Percentiles rank a stretch among this genome's conserved stretches.
These are phyloP conservation scores for Muntiacus muntjak DNA, from an alignment of 2,113 vertebrate species.

Conservation along the genomic window DNA sequence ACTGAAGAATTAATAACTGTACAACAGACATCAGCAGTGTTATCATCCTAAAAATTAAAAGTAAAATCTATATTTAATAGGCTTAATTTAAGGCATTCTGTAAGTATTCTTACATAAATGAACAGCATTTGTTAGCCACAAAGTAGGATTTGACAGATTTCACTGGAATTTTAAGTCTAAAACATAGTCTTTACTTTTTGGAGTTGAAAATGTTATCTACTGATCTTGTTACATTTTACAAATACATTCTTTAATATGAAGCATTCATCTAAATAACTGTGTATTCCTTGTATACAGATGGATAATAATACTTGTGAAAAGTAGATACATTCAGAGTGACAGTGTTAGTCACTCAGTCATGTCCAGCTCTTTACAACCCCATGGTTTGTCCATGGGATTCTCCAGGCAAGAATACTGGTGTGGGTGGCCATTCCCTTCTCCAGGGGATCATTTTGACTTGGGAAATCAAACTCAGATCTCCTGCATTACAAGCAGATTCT, in stretches of 20 bases:
- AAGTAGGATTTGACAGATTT: constrained; percentile 77
- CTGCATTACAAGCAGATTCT: neutral
- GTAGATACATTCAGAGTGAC: neutral
- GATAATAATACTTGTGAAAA: neutral
- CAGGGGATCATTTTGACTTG: neutral
- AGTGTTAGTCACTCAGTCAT: neutral
- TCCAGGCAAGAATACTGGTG: neutral
- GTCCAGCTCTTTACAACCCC: neutral
- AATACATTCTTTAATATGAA: constrained; percentile 85
- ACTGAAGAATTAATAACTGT: constrained; percentile 68
- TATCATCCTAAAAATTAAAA: constrained; percentile 71
- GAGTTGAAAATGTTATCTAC: constrained; percentile 80
- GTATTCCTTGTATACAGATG: constrained; percentile 69
- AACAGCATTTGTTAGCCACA: constrained; percentile 79
- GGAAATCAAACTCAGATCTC: neutral
- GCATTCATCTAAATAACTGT: constrained; percentile 79
- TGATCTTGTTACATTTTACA: constrained; percentile 81
- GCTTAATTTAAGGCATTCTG: constrained; percentile 66
- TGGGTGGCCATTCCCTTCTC: neutral
- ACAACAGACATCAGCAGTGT: constrained; percentile 71
- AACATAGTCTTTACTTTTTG: constrained; percentile 74
- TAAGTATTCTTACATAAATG: constrained; percentile 77
- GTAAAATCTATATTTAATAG: constrained; percentile 73
- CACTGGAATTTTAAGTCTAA: constrained; percentile 77
- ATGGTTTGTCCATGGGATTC: neutral